These are phyloP conservation scores for Spilarctia lutea DNA, from an alignment of 2,888 invertebrate genomes.

Conservation along the genomic window DNA sequence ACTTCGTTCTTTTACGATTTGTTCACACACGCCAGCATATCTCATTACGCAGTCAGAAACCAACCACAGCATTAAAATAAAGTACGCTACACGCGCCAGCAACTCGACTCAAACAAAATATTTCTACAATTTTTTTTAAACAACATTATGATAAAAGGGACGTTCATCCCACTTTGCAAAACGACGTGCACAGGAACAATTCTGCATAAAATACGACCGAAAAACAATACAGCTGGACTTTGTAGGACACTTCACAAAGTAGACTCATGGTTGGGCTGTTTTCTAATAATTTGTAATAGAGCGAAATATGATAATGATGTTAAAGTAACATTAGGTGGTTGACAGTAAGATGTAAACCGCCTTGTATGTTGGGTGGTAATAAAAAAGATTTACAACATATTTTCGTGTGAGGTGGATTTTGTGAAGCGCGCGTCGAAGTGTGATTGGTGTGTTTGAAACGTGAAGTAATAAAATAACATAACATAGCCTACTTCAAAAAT, in stretches of 20 bases:
- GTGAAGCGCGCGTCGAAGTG: neutral
- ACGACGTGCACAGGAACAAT: slow-evolving; percentile 49
- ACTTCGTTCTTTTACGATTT: slow-evolving; percentile 13
- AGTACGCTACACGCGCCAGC: slow-evolving; percentile 36
- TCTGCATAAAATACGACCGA: slow-evolving; percentile 48
- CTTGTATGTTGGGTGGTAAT: slow-evolving; percentile 5
- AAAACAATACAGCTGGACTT: slow-evolving; percentile 48
- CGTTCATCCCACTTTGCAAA: slow-evolving; percentile 34
- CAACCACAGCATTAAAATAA: slow-evolving; percentile 46
- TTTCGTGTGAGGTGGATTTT: slow-evolving; percentile 13
- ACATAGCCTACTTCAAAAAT: too few species aligned
- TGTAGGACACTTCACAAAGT: slow-evolving; percentile 46
- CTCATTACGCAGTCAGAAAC: slow-evolving; percentile 48
- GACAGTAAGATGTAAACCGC: slow-evolving; percentile 5
- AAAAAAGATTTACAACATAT: slow-evolving; percentile 13
- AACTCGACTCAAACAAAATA: slow-evolving; percentile 47
- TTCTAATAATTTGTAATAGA: slow-evolving; percentile 34
- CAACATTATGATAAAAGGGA: slow-evolving; percentile 49
- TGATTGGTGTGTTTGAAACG: neutral
- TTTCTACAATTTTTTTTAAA: slow-evolving; percentile 40
- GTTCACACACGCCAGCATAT: slow-evolving; percentile 9
- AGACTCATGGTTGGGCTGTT: slow-evolving; percentile 38
- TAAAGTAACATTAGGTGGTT: slow-evolving; percentile 27
- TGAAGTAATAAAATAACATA: too few species aligned
- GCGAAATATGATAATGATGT: slow-evolving; percentile 39